Conservation (phyloP, 2,113 vertebrate genomes). For the Anthoscopus minutus region DNA sequence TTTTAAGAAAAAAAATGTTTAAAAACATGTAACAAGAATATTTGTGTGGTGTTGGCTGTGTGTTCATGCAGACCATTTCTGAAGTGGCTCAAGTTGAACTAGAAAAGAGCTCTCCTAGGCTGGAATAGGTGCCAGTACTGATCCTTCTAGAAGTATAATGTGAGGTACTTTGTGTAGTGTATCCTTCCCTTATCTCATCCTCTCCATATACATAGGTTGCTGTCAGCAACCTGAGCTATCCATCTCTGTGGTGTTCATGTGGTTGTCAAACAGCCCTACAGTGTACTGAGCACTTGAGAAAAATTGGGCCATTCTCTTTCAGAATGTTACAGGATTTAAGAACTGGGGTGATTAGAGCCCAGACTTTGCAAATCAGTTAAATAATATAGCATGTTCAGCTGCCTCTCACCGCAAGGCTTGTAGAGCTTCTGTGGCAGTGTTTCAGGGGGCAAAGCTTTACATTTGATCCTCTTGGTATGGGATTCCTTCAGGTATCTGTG, state of each 20-base stretch:
- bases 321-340: background rate
- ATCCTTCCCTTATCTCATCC: background rate
- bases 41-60: background rate
- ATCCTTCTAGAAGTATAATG: background rate
- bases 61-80: background rate
- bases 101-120: background rate
- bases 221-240: background rate
- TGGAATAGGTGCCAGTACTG: background rate
- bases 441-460: background rate
- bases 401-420: background rate
- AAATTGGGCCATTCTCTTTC: background rate
- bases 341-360: background rate
- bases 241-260: background rate
- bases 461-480: accelerated
- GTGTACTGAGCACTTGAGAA: background rate
- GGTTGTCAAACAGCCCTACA: background rate
- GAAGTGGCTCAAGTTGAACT: background rate
- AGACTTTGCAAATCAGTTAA: background rate
- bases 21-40: background rate
- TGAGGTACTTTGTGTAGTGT: background rate
- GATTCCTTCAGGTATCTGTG: background rate
- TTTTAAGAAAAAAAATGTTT: background rate
- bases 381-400: accelerated
- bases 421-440: background rate
- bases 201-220: background rate